A percentile compares a stretch with the other conserved stretches of the same genome.
These are phyloP conservation scores for Cheiracanthium punctorium DNA, from an alignment of 2,888 invertebrate genomes.

Conservation along the genomic window DNA sequence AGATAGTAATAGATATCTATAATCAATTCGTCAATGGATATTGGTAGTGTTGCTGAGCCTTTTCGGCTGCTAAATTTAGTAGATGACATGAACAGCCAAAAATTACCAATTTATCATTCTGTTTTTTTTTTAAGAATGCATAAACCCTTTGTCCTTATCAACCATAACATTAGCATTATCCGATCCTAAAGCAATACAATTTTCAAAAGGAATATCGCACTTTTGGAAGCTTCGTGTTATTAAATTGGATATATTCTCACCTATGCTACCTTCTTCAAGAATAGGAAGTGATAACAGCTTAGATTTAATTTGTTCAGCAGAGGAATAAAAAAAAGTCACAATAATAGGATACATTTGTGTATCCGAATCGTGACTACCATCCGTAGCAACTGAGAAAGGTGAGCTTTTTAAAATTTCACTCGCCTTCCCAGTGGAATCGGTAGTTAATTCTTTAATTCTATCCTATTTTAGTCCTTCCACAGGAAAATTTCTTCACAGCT, in stretches of 20 bases:
- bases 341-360: neutral
- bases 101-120: neutral
- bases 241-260: neutral
- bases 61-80: neutral
- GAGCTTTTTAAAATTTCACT: neutral
- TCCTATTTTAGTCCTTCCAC: neutral
- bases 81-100: neutral
- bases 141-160: neutral
- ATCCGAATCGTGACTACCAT: neutral
- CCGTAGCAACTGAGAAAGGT: neutral
- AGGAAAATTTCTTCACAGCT: neutral
- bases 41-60: neutral
- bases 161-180: constrained; percentile 4
- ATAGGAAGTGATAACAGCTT: neutral
- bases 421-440: neutral
- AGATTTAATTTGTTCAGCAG: neutral
- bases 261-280: neutral
- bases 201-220: neutral
- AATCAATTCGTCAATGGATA: neutral
- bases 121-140: neutral
- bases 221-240: neutral
- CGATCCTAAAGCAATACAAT: neutral
- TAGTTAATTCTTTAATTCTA: neutral
- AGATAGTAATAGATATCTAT: neutral
- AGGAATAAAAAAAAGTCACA: neutral